phyloP scores from a whole-genome alignment of 2,113 vertebrate genomes.

The Cynocephalus volans region DNA sequence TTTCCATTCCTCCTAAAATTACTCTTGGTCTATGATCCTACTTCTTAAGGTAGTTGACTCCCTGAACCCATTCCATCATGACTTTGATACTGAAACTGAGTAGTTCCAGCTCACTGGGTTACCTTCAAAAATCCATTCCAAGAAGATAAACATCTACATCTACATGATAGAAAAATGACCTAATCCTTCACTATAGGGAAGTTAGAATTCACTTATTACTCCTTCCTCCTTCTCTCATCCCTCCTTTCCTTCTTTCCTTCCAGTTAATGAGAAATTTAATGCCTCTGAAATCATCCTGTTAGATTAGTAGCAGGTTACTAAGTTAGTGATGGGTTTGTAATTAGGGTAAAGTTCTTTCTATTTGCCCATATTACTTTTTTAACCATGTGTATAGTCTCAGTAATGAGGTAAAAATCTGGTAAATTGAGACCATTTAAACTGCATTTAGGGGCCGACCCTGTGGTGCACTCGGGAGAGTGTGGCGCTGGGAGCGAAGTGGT shows the following conservation, averaged over 20 bases:
- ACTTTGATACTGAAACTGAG: background rate
- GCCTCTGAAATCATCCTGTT: conserved; percentile 1
- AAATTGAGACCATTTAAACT: conserved; percentile 21
- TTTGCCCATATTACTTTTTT: conserved; percentile 30
- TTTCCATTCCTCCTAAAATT: background rate
- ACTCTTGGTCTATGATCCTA: background rate
- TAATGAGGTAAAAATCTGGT: conserved; percentile 40
- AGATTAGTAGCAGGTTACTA: conserved; percentile 20
- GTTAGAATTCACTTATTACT: background rate
- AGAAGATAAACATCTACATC: background rate
- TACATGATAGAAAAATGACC: background rate
- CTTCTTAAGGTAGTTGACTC: background rate
- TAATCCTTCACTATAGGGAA: background rate
- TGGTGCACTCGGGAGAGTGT: no score
- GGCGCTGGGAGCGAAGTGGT: no score
- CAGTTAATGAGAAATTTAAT: conserved; percentile 10
- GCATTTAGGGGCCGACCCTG: no score
- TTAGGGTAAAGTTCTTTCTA: conserved; percentile 16
- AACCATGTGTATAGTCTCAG: background rate
- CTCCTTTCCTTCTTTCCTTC: background rate
- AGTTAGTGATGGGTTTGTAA: conserved; percentile 34
- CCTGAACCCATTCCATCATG: background rate
- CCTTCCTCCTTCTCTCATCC: background rate
- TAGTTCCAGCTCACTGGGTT: background rate
- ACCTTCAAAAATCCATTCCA: conserved; percentile 29